Evolutionary conservation across 2,888 invertebrate genomes (phyloP), one percentile per base, ranked within the genome.

Genomic region (Amblyjoppa proteus): DNA sequence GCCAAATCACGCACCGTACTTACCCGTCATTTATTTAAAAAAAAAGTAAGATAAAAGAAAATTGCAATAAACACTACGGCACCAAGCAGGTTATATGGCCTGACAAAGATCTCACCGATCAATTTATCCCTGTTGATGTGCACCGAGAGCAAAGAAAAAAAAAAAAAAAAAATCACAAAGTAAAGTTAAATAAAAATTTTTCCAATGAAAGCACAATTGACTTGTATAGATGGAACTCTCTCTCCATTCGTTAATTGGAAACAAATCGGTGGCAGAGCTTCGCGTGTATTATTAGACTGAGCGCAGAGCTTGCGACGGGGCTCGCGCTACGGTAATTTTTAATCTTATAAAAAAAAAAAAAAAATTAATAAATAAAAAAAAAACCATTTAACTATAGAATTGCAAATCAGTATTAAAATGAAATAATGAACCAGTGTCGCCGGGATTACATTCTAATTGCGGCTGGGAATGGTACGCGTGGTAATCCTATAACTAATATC

Each of bases 351-450:
- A 20, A 20, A 66, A 20, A 76, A 77, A 66, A 20, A 31, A 68
- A 68, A 64, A 70, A 31, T 41, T 11, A 28, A 64, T 53, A 71
- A 81, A 66, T 53, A 11, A 71, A 49, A 73, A 45, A 20, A 58
- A 49, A 71, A 85, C 77, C 68, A 66, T 82, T 45, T 78, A 69
- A 79, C 64, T 69, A 71, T 77, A 84, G 77, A 85, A 85, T 78
- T 81, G 81, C 73, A 58, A 81, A 87, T 88, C 88, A 87, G 87
- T 87, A 88, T 88, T 87, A 88, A 87, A 81, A 80, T 56, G 58
- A 81, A 80, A 41, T 28, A 78, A 77, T 66, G 61, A 70, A 71
- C 64, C 75, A 64, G 75, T 77, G 61, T 85, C 25, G 25, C 58
- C 81, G 82, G 81, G 71, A 76, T 83, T 77, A 75, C 68, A 81